Conservation (phyloP, 92 coral and sea anemone genomes). For the Muricea muricata region DNA sequence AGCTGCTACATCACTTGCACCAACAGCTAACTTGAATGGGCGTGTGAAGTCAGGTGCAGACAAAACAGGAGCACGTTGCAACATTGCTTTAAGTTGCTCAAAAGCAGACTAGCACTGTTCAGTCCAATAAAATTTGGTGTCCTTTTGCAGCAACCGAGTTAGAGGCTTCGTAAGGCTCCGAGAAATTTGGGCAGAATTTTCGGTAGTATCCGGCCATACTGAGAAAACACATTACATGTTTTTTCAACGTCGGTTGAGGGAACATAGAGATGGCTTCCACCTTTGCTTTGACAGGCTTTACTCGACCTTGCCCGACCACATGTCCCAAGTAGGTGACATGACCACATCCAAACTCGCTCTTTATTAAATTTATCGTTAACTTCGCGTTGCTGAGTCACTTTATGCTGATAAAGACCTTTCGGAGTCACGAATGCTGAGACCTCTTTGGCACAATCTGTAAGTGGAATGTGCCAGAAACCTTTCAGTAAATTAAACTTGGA, state of each 20-base stretch:
- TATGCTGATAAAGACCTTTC: slow-evolving; percentile 55
- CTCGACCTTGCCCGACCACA: slow-evolving; percentile 59
- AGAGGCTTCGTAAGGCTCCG: slow-evolving; percentile 53
- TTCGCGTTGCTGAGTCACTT: slow-evolving; percentile 49
- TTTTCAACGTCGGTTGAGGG: slow-evolving; percentile 43
- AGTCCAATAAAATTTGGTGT: slow-evolving; percentile 52
- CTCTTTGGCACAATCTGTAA: slow-evolving; percentile 59
- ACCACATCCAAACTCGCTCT: slow-evolving; percentile 51
- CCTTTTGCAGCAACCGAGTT: slow-evolving; percentile 43
- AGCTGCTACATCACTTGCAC: slow-evolving; percentile 68
- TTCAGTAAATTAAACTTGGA: slow-evolving; percentile 61
- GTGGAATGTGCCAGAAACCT: slow-evolving; percentile 70
- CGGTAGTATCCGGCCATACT: slow-evolving; percentile 72
- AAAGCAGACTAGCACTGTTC: slow-evolving; percentile 61
- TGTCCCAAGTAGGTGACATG: slow-evolving; percentile 63
- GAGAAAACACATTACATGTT: slow-evolving; percentile 65
- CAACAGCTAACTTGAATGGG: slow-evolving; percentile 61
- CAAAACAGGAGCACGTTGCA: slow-evolving; percentile 65
- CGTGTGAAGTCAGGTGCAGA: slow-evolving; percentile 48
- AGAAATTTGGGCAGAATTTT: slow-evolving; percentile 61
- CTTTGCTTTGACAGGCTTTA: slow-evolving; percentile 53
- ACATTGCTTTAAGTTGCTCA: slow-evolving; percentile 54
- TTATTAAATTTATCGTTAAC: slow-evolving; percentile 54
- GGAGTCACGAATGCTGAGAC: slow-evolving; percentile 65
- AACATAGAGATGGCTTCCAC: slow-evolving; percentile 41